A percentile compares a stretch with the other conserved stretches of the same genome.
These are phyloP conservation scores for Macrotrachela quadricornifera DNA, from an alignment of 1,140 invertebrate genomes.

Conservation along the genomic window DNA sequence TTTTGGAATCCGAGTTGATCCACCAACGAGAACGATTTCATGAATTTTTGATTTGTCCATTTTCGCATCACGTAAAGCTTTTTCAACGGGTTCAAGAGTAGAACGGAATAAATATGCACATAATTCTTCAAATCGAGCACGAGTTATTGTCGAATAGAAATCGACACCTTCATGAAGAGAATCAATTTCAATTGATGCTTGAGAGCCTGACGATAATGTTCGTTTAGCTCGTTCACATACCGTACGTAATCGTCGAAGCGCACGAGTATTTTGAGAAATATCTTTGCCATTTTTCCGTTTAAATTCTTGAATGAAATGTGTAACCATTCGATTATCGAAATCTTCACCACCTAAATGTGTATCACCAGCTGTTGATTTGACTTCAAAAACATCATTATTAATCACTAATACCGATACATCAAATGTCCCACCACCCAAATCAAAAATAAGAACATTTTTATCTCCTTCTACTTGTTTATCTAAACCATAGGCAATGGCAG, in stretches of 20 bases:
- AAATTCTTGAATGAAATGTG: slow-evolving; percentile 18
- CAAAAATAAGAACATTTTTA: slow-evolving; percentile 20
- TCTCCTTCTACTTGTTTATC: slow-evolving; percentile 26
- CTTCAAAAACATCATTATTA: slow-evolving; percentile 10
- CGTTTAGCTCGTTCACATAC: slow-evolving; percentile 18
- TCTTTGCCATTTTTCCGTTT: slow-evolving; percentile 16
- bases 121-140: slow-evolving; percentile 17
- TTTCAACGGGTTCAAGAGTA: slow-evolving; percentile 25
- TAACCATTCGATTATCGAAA: slow-evolving; percentile 20
- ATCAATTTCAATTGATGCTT: slow-evolving; percentile 17
- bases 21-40: slow-evolving; percentile 39
- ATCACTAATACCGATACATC: slow-evolving; percentile 11
- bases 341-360: slow-evolving; percentile 15
- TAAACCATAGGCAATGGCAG: slow-evolving; percentile 33
- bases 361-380: slow-evolving; percentile 9
- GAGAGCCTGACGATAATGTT: slow-evolving; percentile 20
- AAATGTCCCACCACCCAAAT: slow-evolving; percentile 13
- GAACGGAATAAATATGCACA: slow-evolving; percentile 17
- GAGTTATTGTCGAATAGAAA: slow-evolving; percentile 9
- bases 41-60: slow-evolving; percentile 27
- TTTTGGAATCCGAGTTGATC: slow-evolving; percentile 41
- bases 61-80: slow-evolving; percentile 23
- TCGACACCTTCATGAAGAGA: slow-evolving; percentile 9
- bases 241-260: slow-evolving; percentile 28
- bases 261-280: slow-evolving; percentile 9